Evolutionary conservation across 1,140 invertebrate genomes (phyloP).

Genomic region (Agrypnia vestita): DNA sequence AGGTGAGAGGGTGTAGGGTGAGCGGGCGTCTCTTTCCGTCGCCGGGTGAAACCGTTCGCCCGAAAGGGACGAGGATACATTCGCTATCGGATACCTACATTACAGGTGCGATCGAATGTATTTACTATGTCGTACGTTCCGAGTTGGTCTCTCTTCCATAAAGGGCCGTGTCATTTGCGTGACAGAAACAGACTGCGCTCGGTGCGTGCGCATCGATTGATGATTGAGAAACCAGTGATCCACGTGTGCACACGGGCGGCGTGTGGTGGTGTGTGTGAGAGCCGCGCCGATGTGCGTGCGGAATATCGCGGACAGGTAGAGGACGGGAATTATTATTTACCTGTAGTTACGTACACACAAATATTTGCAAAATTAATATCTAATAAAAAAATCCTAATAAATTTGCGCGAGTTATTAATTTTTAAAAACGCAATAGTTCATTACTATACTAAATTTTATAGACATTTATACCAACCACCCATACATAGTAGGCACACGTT

Average conservation of each 20-base stretch:
- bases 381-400: too few relatives aligned
- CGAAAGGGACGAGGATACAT: constrained; percentile 9
- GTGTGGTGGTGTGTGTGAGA: background rate
- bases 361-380: constrained; percentile 24
- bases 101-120: constrained; percentile 33
- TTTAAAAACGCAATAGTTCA: too few relatives aligned
- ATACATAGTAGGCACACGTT: too few relatives aligned
- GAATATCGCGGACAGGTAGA: constrained; percentile 45
- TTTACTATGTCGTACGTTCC: background rate
- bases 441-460: too few relatives aligned
- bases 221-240: constrained; percentile 37
- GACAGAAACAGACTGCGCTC: constrained; percentile 2
- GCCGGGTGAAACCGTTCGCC: background rate
- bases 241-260: constrained; percentile 3
- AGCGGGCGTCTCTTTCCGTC: constrained; percentile 14
- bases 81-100: constrained; percentile 40
- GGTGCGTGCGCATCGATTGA: background rate
- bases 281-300: background rate
- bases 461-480: too few relatives aligned
- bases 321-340: constrained; percentile 37
- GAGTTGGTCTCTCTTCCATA: constrained; percentile 1
- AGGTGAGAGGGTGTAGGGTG: constrained; percentile 46
- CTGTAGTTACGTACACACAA: constrained; percentile 3
- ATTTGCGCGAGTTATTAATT: too few relatives aligned
- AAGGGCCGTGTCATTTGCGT: background rate